These are phyloP conservation scores for Chromis chromis DNA, from an alignment of 2,797 vertebrate species.

Conservation along the genomic window DNA sequence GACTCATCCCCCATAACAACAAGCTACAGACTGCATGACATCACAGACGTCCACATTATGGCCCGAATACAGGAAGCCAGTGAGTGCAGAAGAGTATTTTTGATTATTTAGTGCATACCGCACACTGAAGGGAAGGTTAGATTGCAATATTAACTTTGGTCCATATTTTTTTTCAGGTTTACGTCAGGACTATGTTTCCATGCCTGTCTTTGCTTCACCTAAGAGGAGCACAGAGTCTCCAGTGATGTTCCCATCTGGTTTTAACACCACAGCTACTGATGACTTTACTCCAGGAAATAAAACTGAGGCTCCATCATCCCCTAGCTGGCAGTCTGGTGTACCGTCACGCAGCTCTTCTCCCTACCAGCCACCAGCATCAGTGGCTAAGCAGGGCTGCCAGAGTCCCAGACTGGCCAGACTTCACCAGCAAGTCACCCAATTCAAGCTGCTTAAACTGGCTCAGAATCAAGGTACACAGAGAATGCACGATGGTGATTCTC, in stretches of 20 bases:
- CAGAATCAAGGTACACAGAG: conserved; percentile 81
- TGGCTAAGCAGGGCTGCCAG: conserved; percentile 32
- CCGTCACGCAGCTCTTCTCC: conserved; percentile 12
- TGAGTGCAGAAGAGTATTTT: conserved; percentile 60
- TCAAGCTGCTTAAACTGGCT: conserved; percentile 84
- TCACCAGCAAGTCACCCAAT: conserved; percentile 80
- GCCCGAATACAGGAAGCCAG: conserved; percentile 88
- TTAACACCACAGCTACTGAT: neutral
- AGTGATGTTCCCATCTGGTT: conserved; percentile 10
- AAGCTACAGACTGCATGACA: conserved; percentile 85
- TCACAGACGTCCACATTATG: conserved; percentile 88
- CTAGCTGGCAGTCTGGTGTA: conserved; percentile 3
- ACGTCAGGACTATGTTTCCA: conserved; percentile 63
- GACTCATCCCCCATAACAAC: conserved; percentile 82
- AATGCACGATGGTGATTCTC: neutral
- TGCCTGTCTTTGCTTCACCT: conserved; percentile 21
- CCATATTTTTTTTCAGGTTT: conserved; percentile 66
- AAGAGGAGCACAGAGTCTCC: conserved; percentile 32
- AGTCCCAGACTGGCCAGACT: conserved; percentile 80
- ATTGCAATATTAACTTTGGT: neutral
- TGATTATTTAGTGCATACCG: neutral
- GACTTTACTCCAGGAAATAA: conserved; percentile 29
- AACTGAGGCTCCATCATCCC: conserved; percentile 2
- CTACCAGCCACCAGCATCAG: conserved; percentile 16
- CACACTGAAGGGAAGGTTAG: neutral